phyloP scores from a whole-genome alignment of 23 tunicate genomes.

The Ciona savignyi region DNA sequence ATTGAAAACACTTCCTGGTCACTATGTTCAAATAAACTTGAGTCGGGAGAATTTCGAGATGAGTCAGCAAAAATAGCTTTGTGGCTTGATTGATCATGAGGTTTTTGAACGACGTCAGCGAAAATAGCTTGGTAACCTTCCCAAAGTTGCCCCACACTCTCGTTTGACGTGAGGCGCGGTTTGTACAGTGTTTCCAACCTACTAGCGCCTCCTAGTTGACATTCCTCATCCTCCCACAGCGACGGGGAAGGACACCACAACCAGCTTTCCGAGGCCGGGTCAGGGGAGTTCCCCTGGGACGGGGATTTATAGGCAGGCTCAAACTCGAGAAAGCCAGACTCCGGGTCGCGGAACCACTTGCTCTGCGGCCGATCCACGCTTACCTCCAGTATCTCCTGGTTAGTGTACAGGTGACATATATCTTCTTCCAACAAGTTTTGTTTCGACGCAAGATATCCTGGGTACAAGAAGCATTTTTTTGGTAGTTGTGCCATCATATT shows the following conservation, averaged over 20 bases:
- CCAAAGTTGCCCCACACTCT: constrained; percentile 45
- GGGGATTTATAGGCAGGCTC: constrained; percentile 54
- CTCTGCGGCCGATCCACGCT: constrained; percentile 7
- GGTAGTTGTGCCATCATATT: background rate
- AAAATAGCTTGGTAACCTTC: constrained; percentile 70
- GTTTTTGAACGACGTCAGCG: constrained; percentile 20
- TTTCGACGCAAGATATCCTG: background rate
- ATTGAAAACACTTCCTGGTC: background rate
- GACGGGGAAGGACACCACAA: constrained; percentile 85
- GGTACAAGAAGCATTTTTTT: background rate
- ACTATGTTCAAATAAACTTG: background rate
- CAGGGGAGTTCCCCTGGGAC: background rate
- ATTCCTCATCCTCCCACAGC: constrained; percentile 63
- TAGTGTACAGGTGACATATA: background rate
- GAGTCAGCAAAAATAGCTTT: background rate
- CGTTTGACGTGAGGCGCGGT: constrained; percentile 10
- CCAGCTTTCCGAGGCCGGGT: constrained; percentile 51
- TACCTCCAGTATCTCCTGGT: background rate
- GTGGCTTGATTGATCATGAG: background rate
- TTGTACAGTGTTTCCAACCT: constrained; percentile 76
- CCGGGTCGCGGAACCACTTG: constrained; percentile 88
- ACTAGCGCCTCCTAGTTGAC: constrained; percentile 25
- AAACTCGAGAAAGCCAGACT: constrained; percentile 70
- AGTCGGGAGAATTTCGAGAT: constrained; percentile 7
- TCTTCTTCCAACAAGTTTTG: background rate